phyloP scores from a whole-genome alignment of 2,888 invertebrate species.

The Rhimphoctona megacephalus region DNA sequence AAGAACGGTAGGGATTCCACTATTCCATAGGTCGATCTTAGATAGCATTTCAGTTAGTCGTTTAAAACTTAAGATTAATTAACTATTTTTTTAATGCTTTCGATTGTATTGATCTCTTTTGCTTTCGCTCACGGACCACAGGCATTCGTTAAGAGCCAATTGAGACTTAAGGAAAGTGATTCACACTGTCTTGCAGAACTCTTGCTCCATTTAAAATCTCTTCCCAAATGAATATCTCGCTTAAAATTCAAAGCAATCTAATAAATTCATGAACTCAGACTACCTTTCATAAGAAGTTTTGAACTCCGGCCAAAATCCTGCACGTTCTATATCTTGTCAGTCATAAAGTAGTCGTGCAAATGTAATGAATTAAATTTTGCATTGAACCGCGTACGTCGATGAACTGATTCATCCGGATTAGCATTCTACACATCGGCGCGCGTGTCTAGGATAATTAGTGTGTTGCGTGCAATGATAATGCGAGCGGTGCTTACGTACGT shows the following conservation, averaged over 20 bases:
- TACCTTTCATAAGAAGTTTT: neutral
- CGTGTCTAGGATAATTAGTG: constrained; percentile 43
- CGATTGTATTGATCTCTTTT: neutral
- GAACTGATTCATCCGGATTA: constrained; percentile 34
- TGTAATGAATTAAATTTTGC: neutral
- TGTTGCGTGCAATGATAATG: constrained; percentile 25
- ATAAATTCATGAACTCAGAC: neutral
- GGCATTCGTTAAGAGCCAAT: neutral
- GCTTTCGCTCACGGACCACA: neutral
- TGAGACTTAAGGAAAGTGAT: neutral
- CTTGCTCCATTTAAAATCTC: neutral
- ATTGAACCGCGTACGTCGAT: constrained; percentile 16
- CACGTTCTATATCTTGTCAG: neutral
- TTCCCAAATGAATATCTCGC: neutral
- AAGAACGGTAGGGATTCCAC: constrained; percentile 88
- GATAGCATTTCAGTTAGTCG: neutral
- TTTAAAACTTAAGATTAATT: neutral
- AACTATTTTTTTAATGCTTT: neutral
- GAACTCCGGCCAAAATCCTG: neutral
- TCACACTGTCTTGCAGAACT: neutral
- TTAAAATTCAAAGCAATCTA: neutral
- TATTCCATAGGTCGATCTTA: neutral
- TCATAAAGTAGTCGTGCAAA: neutral
- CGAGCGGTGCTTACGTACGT: constrained; percentile 2
- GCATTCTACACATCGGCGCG: constrained; percentile 29